These are phyloP conservation scores for Leptobrachium ailaonicum DNA, from an alignment of 2,113 vertebrate genomes.

Conservation along the genomic window DNA sequence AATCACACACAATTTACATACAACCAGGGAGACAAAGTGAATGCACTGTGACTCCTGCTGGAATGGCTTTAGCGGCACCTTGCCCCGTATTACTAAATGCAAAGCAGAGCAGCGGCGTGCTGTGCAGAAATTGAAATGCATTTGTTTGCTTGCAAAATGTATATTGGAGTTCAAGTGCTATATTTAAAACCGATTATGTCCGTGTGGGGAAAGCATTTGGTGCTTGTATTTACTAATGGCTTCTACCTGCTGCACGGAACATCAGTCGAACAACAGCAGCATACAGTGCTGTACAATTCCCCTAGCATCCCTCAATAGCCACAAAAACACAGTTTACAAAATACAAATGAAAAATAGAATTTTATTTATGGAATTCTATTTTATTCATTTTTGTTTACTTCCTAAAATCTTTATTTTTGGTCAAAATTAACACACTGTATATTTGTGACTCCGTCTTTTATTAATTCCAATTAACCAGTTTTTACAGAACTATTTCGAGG, in stretches of 20 bases:
- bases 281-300: slow-evolving; percentile 17
- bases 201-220: slow-evolving; percentile 23
- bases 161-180: slow-evolving; percentile 41
- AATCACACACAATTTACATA: slow-evolving; percentile 31
- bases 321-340: neutral
- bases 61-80: slow-evolving; percentile 4
- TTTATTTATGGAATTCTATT: neutral
- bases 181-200: slow-evolving; percentile 47
- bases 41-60: slow-evolving; percentile 8
- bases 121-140: slow-evolving; percentile 43
- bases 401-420: too few species aligned
- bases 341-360: neutral
- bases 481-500: too few species aligned
- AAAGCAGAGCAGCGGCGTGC: slow-evolving; percentile 23
- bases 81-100: slow-evolving; percentile 19
- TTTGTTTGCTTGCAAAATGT: slow-evolving; percentile 40
- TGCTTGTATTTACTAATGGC: slow-evolving; percentile 24
- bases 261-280: slow-evolving; percentile 26
- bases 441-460: too few species aligned
- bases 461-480: too few species aligned
- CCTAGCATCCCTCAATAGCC: slow-evolving; percentile 12
- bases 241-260: slow-evolving; percentile 38
- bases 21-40: slow-evolving; percentile 19
- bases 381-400: too few species aligned
- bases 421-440: too few species aligned